Base-by-base conservation (phyloP, 1,140 invertebrate genomes). In the Nixonia krombeini region DNA sequence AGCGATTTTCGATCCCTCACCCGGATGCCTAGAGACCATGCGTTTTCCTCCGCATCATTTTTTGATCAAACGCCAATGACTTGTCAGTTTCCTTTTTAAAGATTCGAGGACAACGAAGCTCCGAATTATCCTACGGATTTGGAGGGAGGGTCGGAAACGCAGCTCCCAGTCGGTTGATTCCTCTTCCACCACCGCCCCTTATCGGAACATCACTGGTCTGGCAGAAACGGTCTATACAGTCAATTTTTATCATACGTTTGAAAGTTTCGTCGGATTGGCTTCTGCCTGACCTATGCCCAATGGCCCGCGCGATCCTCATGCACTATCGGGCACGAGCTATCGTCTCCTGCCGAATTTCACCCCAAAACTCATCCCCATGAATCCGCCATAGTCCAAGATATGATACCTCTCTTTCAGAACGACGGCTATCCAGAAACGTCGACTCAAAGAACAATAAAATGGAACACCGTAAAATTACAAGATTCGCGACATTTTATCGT, bases 241-340 rank as follows among this genome's bases (percentile, higher is more conserved):
- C 78, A 82, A 81, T 83, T 82, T 82, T 83, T 80, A 80, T 81
- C 79, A 74, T 78, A 77, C 76, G 76, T 78, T 72, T 76, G 69
- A 56, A 78, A 83, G 75, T 83, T 80, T 75, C 72, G 70, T 64
- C 58, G 75, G 72, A 82, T 83, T 80, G 73, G 78, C 80, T 82
- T 83, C 80, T 80, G 80, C 81, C 76, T 79, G 79, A 80, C 79
- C 80, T 80, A 81, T 79, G 78, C 80, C 78, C 79, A 83, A 84
- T 83, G 78, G 72, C 70, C 68, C 81, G 75, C 75, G 51, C 70
- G 71, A 77, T 80, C 77, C 72, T 73, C 73, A 63, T 55, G 67
- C 63, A 66, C 74, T 78, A 71, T 76, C 74, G 68, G 66, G 72
- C 75, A 77, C 71, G 12, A 59, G 74, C 76, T 70, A 74, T 70